These are phyloP conservation scores for Passer montanus DNA, from an alignment of 2,113 vertebrate species.

Conservation along the genomic window DNA sequence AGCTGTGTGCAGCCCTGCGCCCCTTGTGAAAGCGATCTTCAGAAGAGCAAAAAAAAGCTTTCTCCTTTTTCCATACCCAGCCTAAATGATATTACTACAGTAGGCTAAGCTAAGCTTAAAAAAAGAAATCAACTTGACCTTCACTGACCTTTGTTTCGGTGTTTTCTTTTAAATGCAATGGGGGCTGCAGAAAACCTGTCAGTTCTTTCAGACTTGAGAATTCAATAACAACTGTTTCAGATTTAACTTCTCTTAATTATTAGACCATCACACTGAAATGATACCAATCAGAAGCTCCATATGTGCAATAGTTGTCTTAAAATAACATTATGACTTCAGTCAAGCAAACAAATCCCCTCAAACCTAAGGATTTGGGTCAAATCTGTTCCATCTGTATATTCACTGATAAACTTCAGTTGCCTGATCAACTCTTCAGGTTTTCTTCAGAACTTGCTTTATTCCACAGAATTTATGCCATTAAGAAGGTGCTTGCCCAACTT, in stretches of 20 bases:
- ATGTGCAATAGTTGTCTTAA: background rate
- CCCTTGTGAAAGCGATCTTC: background rate
- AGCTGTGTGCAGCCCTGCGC: background rate
- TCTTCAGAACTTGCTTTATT: background rate
- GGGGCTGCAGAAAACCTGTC: background rate
- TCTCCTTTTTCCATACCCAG: background rate
- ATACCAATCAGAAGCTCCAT: background rate
- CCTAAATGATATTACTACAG: background rate
- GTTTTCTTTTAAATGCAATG: background rate
- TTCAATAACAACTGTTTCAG: background rate
- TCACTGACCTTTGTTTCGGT: background rate
- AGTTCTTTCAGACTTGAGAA: background rate
- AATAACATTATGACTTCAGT: background rate
- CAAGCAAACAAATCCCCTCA: background rate
- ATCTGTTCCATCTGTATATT: background rate
- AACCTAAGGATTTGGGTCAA: background rate
- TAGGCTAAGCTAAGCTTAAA: background rate
- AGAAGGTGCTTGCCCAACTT: background rate
- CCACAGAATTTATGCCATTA: background rate
- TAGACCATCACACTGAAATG: background rate
- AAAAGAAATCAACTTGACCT: background rate
- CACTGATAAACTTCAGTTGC: background rate
- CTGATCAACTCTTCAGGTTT: background rate
- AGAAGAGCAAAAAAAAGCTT: background rate
- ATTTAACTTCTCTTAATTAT: background rate